Evolutionary conservation across 2,888 invertebrate species (phyloP).

Genomic region (Pheosia gnoma): DNA sequence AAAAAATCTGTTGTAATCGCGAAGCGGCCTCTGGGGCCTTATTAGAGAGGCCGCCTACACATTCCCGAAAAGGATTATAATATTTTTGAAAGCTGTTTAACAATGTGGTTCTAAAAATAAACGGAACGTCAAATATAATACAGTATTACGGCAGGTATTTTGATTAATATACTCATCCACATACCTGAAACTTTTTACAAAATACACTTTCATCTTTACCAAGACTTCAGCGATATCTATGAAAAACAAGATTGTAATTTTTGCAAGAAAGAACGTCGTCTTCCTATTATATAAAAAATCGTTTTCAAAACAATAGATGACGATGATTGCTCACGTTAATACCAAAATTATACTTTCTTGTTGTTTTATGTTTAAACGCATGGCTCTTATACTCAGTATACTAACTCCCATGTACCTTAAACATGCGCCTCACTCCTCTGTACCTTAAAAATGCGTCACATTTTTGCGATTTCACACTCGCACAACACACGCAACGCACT

Average conservation of each 20-base stretch:
- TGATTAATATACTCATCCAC: background rate
- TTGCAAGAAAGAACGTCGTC: too few relatives aligned
- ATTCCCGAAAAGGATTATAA: slow-evolving; percentile 28
- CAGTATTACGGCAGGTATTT: background rate
- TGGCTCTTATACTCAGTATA: too few relatives aligned
- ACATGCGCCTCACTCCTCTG: slow-evolving; percentile 5
- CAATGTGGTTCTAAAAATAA: background rate
- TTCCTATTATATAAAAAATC: too few relatives aligned
- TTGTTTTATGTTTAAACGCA: too few relatives aligned
- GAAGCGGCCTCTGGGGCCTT: slow-evolving; percentile 40
- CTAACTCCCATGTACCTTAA: background rate
- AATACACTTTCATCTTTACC: too few relatives aligned
- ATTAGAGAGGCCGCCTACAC: slow-evolving; percentile 51
- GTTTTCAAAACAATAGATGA: too few relatives aligned
- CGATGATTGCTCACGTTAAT: too few relatives aligned
- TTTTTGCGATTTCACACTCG: slow-evolving; percentile 33
- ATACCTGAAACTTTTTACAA: too few relatives aligned
- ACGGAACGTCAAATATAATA: background rate
- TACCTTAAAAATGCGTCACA: slow-evolving; percentile 28
- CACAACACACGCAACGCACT: slow-evolving; percentile 32
- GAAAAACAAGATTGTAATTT: too few relatives aligned
- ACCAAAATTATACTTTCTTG: too few relatives aligned
- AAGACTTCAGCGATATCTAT: too few relatives aligned
- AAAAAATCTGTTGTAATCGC: slow-evolving; percentile 33
- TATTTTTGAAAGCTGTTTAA: slow-evolving; percentile 23